Evolutionary conservation across 2,797 vertebrate genomes (phyloP).

Genomic region (Acanthurus tractus): DNA sequence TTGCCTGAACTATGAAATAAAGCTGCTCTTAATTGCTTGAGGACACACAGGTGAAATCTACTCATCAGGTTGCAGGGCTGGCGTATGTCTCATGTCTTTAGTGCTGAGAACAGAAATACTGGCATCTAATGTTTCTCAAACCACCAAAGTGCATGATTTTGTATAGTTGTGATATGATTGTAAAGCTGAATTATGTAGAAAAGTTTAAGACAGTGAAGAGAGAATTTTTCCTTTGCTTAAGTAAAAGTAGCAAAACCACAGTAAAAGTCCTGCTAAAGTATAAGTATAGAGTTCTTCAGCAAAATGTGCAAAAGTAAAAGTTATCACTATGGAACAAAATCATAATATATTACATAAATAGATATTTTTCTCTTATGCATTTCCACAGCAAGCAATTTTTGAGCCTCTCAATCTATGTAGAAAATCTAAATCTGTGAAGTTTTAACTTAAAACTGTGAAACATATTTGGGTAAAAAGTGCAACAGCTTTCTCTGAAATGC

Average conservation of each 20-base stretch:
- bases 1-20: constrained; percentile 3
- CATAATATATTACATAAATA: neutral
- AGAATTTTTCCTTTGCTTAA: neutral
- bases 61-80: neutral
- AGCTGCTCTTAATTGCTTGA: constrained; percentile 3
- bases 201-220: neutral
- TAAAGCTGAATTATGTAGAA: neutral
- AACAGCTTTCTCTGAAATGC: neutral
- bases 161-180: neutral
- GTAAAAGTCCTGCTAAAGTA: neutral
- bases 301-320: constrained; percentile 2
- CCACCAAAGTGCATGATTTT: neutral
- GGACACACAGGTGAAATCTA: neutral
- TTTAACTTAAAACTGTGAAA: neutral
- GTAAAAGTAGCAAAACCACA: neutral
- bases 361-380: neutral
- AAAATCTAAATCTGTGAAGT: neutral
- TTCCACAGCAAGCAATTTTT: neutral
- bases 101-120: neutral
- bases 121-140: neutral
- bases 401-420: neutral
- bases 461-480: neutral
- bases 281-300: neutral
- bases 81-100: neutral
- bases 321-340: neutral